Percentiles rank a stretch among this genome's conserved stretches.
Conservation (phyloP, 2,113 vertebrate genomes). For the Pogonocichla stellata region DNA sequence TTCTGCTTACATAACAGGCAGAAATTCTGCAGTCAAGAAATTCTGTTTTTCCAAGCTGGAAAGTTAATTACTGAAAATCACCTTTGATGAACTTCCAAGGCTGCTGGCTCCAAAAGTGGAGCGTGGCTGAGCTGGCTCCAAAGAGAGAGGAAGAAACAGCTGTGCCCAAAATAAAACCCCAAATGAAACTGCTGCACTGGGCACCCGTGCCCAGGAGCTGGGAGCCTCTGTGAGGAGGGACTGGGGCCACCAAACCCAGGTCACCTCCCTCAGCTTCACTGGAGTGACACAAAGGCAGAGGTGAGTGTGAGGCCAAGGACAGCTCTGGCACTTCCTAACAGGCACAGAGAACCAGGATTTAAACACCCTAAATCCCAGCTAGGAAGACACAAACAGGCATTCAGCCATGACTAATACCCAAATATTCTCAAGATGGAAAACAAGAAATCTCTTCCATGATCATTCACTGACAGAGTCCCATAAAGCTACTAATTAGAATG, state of each 20-base stretch:
- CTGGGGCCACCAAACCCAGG: background rate
- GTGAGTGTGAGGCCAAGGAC: background rate
- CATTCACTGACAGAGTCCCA: conserved; percentile 54
- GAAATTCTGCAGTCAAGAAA: background rate
- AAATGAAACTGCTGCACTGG: background rate
- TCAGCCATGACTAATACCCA: conserved; percentile 45
- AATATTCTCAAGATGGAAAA: conserved; percentile 12
- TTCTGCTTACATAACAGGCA: conserved; percentile 15
- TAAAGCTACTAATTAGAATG: conserved; percentile 50
- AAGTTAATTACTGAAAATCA: conserved; percentile 8
- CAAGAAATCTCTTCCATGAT: conserved; percentile 31
- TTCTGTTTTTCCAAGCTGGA: background rate
- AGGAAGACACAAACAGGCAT: background rate
- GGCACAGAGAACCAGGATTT: background rate
- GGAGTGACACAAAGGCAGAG: background rate
- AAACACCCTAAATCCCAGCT: background rate
- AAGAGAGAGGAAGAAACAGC: background rate
- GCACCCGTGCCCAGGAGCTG: rapidly evolving
- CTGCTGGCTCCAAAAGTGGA: background rate
- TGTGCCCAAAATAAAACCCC: background rate
- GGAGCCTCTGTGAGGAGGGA: background rate
- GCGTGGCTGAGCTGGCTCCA: background rate
- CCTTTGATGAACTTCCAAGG: conserved; percentile 18
- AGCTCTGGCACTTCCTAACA: background rate
- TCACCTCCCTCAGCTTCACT: background rate